phyloP scores from a whole-genome alignment of 2,888 invertebrate genomes.

The Acrobasis consociella region DNA sequence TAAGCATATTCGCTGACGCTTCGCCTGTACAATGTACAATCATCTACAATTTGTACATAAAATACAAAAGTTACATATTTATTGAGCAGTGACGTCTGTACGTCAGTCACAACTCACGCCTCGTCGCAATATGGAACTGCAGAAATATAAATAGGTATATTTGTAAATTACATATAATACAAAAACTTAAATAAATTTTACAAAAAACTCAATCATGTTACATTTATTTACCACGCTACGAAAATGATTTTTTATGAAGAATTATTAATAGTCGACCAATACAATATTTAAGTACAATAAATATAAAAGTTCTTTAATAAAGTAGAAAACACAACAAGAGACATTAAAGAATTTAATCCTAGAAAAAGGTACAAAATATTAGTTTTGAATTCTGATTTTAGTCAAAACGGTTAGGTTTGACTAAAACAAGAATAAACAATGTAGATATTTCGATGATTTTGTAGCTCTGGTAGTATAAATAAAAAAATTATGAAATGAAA shows the following conservation, averaged over 20 bases:
- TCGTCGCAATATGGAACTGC: conserved; percentile 20
- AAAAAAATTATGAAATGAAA: too few relatives aligned
- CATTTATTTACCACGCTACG: neutral
- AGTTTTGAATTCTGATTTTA: too few relatives aligned
- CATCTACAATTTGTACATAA: conserved; percentile 32
- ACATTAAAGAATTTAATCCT: too few relatives aligned
- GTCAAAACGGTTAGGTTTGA: too few relatives aligned
- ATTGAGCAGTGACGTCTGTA: conserved; percentile 46
- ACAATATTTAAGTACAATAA: conserved; percentile 10
- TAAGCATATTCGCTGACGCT: conserved; percentile 34
- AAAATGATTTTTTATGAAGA: neutral
- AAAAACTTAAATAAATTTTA: neutral
- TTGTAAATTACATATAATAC: conserved; percentile 26
- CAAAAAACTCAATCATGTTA: too few relatives aligned
- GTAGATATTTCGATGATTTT: too few relatives aligned
- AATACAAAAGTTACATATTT: conserved; percentile 40
- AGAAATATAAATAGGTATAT: conserved; percentile 28
- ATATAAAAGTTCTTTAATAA: neutral
- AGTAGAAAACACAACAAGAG: neutral
- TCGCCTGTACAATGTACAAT: conserved; percentile 41
- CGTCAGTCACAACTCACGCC: conserved; percentile 33
- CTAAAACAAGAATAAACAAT: too few relatives aligned
- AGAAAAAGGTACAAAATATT: too few relatives aligned
- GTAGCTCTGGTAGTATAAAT: too few relatives aligned
- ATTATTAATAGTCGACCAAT: neutral